A percentile compares a stretch with the other conserved stretches of the same genome.
Conservation (phyloP, 1,140 invertebrate species). For the Bombus soroeensis region DNA sequence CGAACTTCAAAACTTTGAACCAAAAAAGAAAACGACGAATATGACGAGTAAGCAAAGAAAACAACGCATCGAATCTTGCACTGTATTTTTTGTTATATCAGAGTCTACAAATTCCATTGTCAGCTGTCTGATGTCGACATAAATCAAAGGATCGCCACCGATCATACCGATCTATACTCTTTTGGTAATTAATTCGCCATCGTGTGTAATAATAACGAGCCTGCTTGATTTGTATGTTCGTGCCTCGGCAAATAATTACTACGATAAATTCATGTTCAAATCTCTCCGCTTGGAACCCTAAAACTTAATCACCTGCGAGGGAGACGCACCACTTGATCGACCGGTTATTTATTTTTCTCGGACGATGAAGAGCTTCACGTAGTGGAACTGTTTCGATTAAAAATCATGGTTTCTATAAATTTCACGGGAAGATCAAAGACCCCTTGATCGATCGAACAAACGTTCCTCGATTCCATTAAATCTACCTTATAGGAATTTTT, state of each 20-base stretch:
- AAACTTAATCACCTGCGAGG: slow-evolving; percentile 18
- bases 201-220: not conserved
- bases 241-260: not conserved
- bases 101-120: not conserved
- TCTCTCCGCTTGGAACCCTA: too few relatives aligned
- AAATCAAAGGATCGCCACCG: not conserved
- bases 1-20: too few relatives aligned
- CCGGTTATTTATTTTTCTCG: slow-evolving; percentile 10
- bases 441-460: not conserved
- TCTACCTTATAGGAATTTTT: not conserved
- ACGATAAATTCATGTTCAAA: not conserved
- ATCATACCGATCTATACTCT: too few relatives aligned
- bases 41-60: not conserved
- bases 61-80: not conserved
- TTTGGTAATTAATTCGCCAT: not conserved
- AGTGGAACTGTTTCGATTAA: slow-evolving; percentile 3
- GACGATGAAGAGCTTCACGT: not conserved
- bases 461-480: not conserved
- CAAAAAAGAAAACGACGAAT: too few relatives aligned
- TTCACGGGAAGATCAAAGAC: not conserved
- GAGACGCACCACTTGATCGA: not conserved
- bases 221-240: not conserved
- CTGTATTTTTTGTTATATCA: not conserved
- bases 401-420: slow-evolving; percentile 19
- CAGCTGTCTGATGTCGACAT: not conserved